These are phyloP conservation scores for Drosophila buzzatii DNA, from an alignment of 2,888 invertebrate species.

Conservation along the genomic window DNA sequence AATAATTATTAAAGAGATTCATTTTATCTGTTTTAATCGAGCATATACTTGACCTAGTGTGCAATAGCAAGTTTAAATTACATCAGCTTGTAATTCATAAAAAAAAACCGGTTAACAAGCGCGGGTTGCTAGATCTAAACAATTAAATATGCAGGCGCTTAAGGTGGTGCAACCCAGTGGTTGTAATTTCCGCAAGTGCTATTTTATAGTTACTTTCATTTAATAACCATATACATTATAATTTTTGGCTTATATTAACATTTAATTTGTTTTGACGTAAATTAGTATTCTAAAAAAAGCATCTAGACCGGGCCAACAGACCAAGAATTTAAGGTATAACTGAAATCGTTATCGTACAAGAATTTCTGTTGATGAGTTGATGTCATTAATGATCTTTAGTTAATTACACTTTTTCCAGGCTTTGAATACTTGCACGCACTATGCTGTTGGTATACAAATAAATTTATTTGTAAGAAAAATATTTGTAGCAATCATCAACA, in stretches of 20 bases:
- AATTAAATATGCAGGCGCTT: conserved; percentile 28
- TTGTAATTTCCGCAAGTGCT: conserved; percentile 8
- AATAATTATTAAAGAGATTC: conserved; percentile 23
- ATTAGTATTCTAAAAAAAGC: too few relatives aligned
- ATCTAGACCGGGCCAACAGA: background rate
- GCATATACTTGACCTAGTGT: conserved; percentile 71
- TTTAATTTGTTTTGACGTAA: too few relatives aligned
- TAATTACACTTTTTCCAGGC: background rate
- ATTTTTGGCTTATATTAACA: background rate
- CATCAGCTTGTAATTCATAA: conserved; percentile 59
- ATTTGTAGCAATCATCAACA: conserved; percentile 58
- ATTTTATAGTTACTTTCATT: conserved; percentile 9
- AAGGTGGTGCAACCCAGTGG: background rate
- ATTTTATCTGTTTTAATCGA: conserved; percentile 16
- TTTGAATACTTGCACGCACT: background rate
- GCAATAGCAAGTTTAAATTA: conserved; percentile 62
- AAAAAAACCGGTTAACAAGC: conserved; percentile 56
- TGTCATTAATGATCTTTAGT: background rate
- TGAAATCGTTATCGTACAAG: background rate
- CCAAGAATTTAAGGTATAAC: background rate
- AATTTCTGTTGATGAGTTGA: background rate
- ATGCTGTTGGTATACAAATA: background rate
- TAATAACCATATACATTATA: background rate
- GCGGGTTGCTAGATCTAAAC: conserved; percentile 26
- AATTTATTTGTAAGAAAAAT: conserved; percentile 26